Conservation (phyloP, 2,113 vertebrate species). For the Callipepla squamata region DNA sequence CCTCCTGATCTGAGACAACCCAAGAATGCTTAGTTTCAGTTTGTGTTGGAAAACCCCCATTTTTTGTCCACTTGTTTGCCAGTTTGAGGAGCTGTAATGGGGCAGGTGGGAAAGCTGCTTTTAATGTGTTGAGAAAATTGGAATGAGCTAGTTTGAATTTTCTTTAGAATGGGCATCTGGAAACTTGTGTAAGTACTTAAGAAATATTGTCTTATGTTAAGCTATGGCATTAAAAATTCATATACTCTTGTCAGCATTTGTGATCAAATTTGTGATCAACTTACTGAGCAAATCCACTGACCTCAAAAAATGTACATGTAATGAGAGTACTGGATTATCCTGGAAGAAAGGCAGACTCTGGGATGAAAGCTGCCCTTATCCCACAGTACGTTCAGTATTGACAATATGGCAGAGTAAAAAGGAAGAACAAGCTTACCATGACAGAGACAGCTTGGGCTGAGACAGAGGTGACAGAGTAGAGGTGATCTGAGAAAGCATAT, state of each 20-base stretch:
- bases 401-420: neutral
- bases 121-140: neutral
- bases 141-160: neutral
- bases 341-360: neutral
- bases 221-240: neutral
- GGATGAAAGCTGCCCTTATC: neutral
- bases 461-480: neutral
- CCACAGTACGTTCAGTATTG: neutral
- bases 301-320: neutral
- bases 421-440: neutral
- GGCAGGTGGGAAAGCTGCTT: neutral
- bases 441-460: neutral
- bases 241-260: neutral
- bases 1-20: neutral
- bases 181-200: neutral
- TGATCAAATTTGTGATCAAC: neutral
- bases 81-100: neutral
- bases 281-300: neutral
- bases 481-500: neutral
- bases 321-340: neutral
- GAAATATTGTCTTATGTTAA: neutral
- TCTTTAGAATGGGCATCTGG: neutral
- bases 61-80: neutral
- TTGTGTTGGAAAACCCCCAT: neutral
- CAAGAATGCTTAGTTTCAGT: neutral